These are phyloP conservation scores for Sylvia atricapilla DNA, from an alignment of 2,113 vertebrate genomes.

Conservation along the genomic window DNA sequence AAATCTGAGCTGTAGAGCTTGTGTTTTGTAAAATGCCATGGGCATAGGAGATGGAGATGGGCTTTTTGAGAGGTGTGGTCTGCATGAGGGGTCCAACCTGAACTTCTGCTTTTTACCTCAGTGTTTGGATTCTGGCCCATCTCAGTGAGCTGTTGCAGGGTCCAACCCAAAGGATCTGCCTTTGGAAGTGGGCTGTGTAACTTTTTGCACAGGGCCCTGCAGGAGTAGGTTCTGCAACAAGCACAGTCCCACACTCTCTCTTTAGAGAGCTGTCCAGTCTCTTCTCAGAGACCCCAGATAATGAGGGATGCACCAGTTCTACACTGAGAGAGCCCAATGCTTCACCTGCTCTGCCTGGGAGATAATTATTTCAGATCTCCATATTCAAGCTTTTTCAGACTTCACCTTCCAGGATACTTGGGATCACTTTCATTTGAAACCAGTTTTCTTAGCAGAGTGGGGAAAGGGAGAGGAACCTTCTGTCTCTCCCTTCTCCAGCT, in stretches of 20 bases:
- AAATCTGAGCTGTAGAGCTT: background rate
- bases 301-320: background rate
- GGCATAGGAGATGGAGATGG: background rate
- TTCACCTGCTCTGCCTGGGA: background rate
- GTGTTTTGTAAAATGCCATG: background rate
- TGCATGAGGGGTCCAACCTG: background rate
- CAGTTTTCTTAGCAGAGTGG: background rate
- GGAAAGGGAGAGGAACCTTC: background rate
- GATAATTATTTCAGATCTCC: background rate
- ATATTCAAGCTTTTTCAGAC: background rate
- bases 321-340: background rate
- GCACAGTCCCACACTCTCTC: fast-evolving
- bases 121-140: background rate
- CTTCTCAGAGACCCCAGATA: background rate
- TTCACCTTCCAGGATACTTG: background rate
- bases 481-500: background rate
- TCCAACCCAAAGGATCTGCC: background rate
- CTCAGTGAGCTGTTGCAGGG: fast-evolving
- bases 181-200: background rate
- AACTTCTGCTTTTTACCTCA: background rate
- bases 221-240: background rate
- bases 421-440: background rate
- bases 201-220: background rate
- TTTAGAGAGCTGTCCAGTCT: background rate
- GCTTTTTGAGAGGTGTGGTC: background rate